These are phyloP conservation scores for Pyralis farinalis DNA, from an alignment of 2,888 invertebrate genomes.

Conservation along the genomic window DNA sequence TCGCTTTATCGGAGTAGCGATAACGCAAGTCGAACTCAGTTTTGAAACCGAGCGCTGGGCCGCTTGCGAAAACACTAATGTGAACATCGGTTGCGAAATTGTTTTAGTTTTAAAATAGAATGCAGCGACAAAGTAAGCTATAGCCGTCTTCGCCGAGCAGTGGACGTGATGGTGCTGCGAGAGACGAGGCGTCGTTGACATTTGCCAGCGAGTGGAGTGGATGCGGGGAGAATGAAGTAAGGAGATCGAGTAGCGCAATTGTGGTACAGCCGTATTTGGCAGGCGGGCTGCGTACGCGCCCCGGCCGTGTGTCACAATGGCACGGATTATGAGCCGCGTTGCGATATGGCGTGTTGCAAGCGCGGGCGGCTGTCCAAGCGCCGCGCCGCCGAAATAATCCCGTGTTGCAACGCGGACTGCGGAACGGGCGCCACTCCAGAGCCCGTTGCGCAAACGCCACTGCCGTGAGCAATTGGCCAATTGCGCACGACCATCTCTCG, in stretches of 20 bases:
- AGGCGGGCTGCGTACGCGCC: conserved; percentile 52
- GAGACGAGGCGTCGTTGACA: conserved; percentile 33
- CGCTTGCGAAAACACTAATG: conserved; percentile 81
- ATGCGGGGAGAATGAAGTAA: conserved; percentile 38
- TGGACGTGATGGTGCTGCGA: conserved; percentile 22
- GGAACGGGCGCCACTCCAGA: conserved; percentile 74
- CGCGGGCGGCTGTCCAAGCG: conserved; percentile 74
- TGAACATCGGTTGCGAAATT: conserved; percentile 80
- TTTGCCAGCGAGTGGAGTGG: conserved; percentile 18
- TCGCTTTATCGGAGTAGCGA: conserved; percentile 74
- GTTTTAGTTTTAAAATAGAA: conserved; percentile 76
- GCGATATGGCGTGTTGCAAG: conserved; percentile 80
- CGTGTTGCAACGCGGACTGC: conserved; percentile 77
- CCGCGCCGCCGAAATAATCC: conserved; percentile 76
- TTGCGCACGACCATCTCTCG: conserved; percentile 44
- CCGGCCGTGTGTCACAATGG: conserved; percentile 64
- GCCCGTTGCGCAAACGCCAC: conserved; percentile 65
- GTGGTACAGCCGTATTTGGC: conserved; percentile 62
- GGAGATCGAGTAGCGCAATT: conserved; percentile 63
- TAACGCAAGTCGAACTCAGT: conserved; percentile 75
- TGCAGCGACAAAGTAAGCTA: conserved; percentile 44
- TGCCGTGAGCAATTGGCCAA: conserved; percentile 59
- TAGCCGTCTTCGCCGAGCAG: conserved; percentile 27
- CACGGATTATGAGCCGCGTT: conserved; percentile 74
- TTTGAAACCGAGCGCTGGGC: conserved; percentile 77